Evolutionary conservation across 2,888 invertebrate genomes (phyloP).

Genomic region (Bimastos eiseni): DNA sequence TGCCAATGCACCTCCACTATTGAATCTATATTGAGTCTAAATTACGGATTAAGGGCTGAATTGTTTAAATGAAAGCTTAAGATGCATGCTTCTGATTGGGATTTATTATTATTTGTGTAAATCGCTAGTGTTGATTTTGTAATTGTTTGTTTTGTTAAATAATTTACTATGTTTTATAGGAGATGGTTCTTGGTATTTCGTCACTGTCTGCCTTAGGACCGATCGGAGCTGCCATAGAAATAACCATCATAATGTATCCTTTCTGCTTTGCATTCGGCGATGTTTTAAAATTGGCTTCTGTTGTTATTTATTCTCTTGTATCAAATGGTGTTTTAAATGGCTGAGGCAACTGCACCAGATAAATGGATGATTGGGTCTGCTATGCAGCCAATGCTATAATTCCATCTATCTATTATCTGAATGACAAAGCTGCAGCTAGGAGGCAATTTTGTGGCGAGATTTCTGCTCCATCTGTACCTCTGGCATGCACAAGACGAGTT

Average conservation of each 20-base stretch:
- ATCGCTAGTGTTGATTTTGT: neutral
- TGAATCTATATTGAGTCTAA: too few species aligned
- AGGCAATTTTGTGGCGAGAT: too few species aligned
- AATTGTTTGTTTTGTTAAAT: neutral
- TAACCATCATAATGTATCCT: conserved; percentile 83
- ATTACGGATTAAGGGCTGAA: neutral
- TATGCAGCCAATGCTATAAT: neutral
- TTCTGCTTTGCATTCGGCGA: conserved; percentile 33
- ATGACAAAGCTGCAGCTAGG: neutral
- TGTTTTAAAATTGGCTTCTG: neutral
- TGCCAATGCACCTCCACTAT: too few species aligned
- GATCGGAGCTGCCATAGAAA: conserved; percentile 86
- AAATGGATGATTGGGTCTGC: neutral
- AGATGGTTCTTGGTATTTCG: conserved; percentile 75
- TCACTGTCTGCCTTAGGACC: conserved; percentile 91
- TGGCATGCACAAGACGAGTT: neutral
- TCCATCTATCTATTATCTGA: neutral
- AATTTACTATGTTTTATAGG: conserved; percentile 46
- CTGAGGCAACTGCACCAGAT: neutral
- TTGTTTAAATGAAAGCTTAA: neutral
- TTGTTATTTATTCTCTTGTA: neutral
- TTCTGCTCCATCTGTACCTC: too few species aligned
- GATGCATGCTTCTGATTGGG: neutral
- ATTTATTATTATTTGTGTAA: neutral
- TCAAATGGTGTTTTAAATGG: neutral